phyloP scores from a whole-genome alignment of 2,113 vertebrate species.

The Cyanistes caeruleus region DNA sequence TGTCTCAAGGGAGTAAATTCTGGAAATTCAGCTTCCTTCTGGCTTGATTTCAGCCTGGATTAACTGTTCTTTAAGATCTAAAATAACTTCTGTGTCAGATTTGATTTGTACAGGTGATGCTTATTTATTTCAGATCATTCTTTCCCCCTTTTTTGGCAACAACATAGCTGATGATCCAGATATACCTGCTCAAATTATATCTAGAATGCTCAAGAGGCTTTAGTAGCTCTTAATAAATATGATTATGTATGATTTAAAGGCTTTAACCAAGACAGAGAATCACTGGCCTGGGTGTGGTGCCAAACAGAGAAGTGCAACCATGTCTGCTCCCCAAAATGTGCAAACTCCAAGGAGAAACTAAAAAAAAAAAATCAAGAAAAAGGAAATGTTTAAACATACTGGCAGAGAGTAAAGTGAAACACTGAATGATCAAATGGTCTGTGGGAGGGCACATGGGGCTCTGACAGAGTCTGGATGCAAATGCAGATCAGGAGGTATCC shows the following conservation, averaged over 20 bases:
- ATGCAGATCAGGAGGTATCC: neutral
- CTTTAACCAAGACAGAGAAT: neutral
- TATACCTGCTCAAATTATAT: neutral
- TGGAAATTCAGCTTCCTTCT: neutral
- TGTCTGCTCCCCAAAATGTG: neutral
- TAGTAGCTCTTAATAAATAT: neutral
- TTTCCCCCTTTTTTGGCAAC: neutral
- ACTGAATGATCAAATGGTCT: neutral
- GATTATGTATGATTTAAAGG: neutral
- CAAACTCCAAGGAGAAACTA: neutral
- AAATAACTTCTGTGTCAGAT: neutral
- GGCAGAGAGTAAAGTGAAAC: neutral
- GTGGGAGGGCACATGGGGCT: neutral
- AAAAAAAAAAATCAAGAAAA: neutral
- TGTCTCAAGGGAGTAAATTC: neutral
- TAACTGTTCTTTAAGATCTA: neutral
- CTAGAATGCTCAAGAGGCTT: neutral
- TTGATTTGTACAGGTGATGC: neutral
- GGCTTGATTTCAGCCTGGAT: neutral
- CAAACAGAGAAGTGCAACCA: neutral
- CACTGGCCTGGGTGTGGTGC: neutral
- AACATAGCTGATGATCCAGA: neutral
- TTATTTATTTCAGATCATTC: neutral
- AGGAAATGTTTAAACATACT: neutral
- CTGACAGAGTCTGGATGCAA: neutral